A percentile compares a stretch with the other conserved stretches of the same genome.
Evolutionary conservation across 2,797 vertebrate genomes (phyloP).

Genomic region (Hippocampus kuda): DNA sequence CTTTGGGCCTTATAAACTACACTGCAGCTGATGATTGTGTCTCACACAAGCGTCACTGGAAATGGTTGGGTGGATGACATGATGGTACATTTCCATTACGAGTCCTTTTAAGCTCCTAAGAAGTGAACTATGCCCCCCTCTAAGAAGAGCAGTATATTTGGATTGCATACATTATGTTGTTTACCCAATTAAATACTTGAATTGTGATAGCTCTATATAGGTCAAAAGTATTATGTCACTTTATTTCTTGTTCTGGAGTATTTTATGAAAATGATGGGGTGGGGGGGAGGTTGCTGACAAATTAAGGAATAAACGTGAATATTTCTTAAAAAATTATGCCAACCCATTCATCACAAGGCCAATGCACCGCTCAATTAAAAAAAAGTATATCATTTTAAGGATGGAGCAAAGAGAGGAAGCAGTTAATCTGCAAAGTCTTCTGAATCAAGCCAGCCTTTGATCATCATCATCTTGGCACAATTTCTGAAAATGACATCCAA

Average conservation of each 20-base stretch:
- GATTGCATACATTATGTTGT: neutral
- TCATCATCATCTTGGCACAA: slow-evolving; percentile 39
- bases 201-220: neutral
- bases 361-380: slow-evolving; percentile 16
- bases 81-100: neutral
- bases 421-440: slow-evolving; percentile 43
- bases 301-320: neutral
- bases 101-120: neutral
- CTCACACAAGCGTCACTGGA: neutral
- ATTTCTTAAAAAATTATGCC: neutral
- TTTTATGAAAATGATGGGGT: neutral
- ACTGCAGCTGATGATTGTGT: neutral
- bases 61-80: neutral
- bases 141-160: neutral
- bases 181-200: neutral
- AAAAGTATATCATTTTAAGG: slow-evolving; percentile 12
- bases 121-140: neutral
- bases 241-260: neutral
- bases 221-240: neutral
- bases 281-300: neutral
- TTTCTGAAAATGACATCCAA: neutral
- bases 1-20: neutral
- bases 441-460: slow-evolving; percentile 40
- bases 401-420: slow-evolving; percentile 36
- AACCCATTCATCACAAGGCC: slow-evolving; percentile 8